Base-by-base conservation (phyloP, 2,797 vertebrate species). In the Benthosema pterotum region DNA sequence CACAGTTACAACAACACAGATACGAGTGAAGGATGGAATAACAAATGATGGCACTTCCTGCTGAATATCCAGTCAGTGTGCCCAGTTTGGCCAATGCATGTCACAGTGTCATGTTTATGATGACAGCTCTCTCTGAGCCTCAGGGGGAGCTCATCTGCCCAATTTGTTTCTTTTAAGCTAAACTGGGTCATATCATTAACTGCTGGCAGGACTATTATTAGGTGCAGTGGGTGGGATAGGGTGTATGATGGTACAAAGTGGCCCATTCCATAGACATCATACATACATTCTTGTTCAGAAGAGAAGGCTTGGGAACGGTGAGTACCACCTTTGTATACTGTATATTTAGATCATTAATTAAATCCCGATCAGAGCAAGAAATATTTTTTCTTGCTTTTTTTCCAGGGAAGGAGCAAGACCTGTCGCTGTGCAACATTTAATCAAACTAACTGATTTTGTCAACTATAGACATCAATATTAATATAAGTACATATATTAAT, bases 311-410 rank as follows among this genome's bases (percentile, higher is more conserved):
- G 78, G 71, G 81, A 82, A 49, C 43, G 15, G 28, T 56, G 42
- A 55, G n/a, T 46, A 51, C 18, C 13, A 14, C 51, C 45, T 48
- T 13, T 32, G 61, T 46, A 52, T 32, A 9, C 25, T 49, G 49
- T 52, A 19, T 61, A 85, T 25, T 25, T 89, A 83, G 72, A 83
- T 64, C 67, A 46, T 74, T 89, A 87, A 91, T 90, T 88, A 86
- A 82, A 90, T 88, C 84, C n/a, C n/a, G n/a, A n/a, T 75, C 74
- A 84, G 87, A 78, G 79, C 74, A 76, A 80, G 75, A 74, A 81
- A 81, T 84, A 85, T 32, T n/a, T n/a, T n/a, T n/a, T n/a, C n/a
- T n/a, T n/a, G n/a, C n/a, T n/a, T n/a, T n/a, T n/a, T n/a, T n/a
- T n/a, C n/a, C n/a, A n/a, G n/a, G 28, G 28, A 7, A 4, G 28